phyloP scores from a whole-genome alignment of 2,888 invertebrate genomes.

The Polia nebulosa region DNA sequence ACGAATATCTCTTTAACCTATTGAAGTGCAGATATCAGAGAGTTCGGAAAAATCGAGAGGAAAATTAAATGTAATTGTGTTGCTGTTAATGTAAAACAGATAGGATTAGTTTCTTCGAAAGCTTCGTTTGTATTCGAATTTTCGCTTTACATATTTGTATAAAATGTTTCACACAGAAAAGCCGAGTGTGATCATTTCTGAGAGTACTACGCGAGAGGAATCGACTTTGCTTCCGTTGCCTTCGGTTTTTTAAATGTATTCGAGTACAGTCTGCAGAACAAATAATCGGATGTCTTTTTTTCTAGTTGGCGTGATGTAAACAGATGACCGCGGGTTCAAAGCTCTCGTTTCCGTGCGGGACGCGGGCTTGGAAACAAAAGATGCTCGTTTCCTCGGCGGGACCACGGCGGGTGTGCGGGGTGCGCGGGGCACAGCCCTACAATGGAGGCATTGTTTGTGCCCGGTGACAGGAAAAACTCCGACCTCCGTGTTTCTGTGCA shows the following conservation, averaged over 20 bases:
- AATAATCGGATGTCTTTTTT: conserved; percentile 82
- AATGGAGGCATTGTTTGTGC: conserved; percentile 90
- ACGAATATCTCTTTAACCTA: not conserved
- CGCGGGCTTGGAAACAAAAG: conserved; percentile 87
- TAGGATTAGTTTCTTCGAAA: conserved; percentile 15
- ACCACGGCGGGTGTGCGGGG: conserved; percentile 73
- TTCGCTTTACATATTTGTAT: conserved; percentile 16
- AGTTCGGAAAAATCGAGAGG: not conserved
- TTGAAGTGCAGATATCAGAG: not conserved
- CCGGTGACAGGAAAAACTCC: conserved; percentile 91
- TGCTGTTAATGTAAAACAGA: not conserved
- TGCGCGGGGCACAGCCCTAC: conserved; percentile 76
- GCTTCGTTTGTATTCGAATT: not conserved
- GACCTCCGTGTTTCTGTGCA: conserved; percentile 90
- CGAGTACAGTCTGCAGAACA: conserved; percentile 64
- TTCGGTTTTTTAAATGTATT: conserved; percentile 21
- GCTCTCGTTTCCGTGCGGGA: conserved; percentile 84
- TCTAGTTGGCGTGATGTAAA: conserved; percentile 85
- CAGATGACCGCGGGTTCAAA: conserved; percentile 90
- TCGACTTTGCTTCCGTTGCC: conserved; percentile 26
- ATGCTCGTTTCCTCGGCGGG: conserved; percentile 89
- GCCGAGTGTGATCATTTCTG: conserved; percentile 16
- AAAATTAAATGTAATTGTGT: not conserved
- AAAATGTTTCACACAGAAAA: conserved; percentile 37
- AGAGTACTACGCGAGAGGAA: conserved; percentile 18